Percentiles rank a stretch among this genome's conserved stretches.
These are phyloP conservation scores for Entomobrya multifasciata DNA, from an alignment of 2,888 invertebrate species.

Conservation along the genomic window DNA sequence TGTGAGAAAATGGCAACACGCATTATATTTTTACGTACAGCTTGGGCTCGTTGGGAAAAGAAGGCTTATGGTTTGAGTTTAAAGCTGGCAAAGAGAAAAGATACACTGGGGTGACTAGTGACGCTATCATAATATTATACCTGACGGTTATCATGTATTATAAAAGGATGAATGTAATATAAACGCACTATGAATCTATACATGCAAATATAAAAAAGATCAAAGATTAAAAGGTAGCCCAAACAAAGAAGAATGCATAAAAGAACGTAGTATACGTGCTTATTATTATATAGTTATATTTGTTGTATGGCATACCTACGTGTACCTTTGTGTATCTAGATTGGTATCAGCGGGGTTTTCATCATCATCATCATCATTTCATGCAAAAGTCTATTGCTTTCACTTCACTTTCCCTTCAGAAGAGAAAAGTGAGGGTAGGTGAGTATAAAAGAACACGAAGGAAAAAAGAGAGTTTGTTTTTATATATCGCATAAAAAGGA, in stretches of 20 bases:
- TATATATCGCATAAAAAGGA: slow-evolving; percentile 45
- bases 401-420: slow-evolving; percentile 8
- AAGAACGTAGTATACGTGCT: neutral
- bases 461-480: slow-evolving; percentile 49
- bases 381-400: slow-evolving; percentile 25
- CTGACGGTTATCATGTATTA: too few relatives aligned
- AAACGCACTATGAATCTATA: neutral
- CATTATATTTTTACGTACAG: neutral
- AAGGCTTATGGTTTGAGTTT: neutral
- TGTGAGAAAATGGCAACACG: neutral
- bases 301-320: neutral
- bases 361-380: slow-evolving; percentile 10
- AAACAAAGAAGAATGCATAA: slow-evolving; percentile 9
- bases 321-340: slow-evolving; percentile 25
- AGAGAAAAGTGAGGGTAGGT: neutral
- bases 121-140: neutral
- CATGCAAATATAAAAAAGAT: slow-evolving; percentile 19
- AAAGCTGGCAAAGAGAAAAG: neutral
- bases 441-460: neutral
- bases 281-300: neutral
- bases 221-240: slow-evolving; percentile 57
- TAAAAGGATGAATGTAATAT: neutral
- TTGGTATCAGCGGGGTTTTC: slow-evolving; percentile 25
- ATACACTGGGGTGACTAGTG: neutral
- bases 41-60: too few relatives aligned